Evolutionary conservation across 1,140 invertebrate genomes (phyloP), one percentile per base, ranked within the genome.

Genomic region (Drosophila ficusphila): DNA sequence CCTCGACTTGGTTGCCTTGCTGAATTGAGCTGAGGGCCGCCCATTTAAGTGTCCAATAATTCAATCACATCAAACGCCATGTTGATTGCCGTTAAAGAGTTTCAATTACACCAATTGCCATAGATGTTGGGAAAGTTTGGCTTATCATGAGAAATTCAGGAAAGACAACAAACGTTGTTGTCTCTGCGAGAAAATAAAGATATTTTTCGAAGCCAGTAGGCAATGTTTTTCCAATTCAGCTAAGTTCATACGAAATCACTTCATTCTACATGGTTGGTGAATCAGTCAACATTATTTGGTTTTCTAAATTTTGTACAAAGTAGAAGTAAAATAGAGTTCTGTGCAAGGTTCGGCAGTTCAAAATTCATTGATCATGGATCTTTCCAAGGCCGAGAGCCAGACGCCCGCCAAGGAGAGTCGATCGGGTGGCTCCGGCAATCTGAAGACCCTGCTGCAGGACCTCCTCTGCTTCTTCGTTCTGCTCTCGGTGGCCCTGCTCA

Each of bases 41-140:
- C 77, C 60, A 86, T 86, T 86, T 86, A 86, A 88, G 82, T 88
- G 82, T 88, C 82, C 82, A 86, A 86, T 86, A 86, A 86, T 86
- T 86, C 81, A 86, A 86, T 86, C 81, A 77, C 76, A 76, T 85
- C 73, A 88, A 88, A 88, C 82, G 69, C 56, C 77, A 77, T 64
- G 75, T 72, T 88, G 85, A 88, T 86, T 60, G 69, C 82, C 74
- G 70, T 88, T 86, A 86, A 86, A 88, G 77, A 39, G 77, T 77
- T 82, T 86, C 82, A 88, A 86, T 86, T 86, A 86, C 74, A 88
- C 47, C 73, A 88, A 86, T 86, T 86, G 27, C 52, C 58, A 27
- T 38, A 11, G 52, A 46, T 31, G 71, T 65, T 62, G 76, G 42
- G 76, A 79, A 79, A 79, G 73, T 76, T 76, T 34, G 14, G 57